Base-by-base conservation (phyloP, 2,888 invertebrate genomes). In the Itoplectis maculator region DNA sequence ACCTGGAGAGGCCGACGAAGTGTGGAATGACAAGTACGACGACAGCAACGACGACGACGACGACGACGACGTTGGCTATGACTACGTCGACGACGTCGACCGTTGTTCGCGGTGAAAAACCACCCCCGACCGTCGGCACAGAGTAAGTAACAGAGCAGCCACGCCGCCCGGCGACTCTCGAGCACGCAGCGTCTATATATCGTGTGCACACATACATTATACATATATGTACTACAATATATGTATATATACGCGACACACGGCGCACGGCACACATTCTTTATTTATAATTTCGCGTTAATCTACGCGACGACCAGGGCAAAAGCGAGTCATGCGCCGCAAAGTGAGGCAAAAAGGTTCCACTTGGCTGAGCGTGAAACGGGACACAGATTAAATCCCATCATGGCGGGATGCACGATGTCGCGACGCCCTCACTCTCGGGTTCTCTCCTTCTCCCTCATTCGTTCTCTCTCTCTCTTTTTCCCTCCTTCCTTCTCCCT, bases 361-460 rank as follows among this genome's bases (percentile, higher is more conserved):
- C 92, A 93, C 94, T 94, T 92, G 92, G 92, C 93, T 91, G 91
- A 94, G 94, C 94, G 93, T 93, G 93, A 94, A 94, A 94, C 93
- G 93, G 93, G 93, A 94, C 94, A 94, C 93, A 94, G 94, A 94
- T 94, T 94, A 94, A 94, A 94, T 94, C 93, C 93, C 92, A 93
- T 93, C 93, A 92, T 92, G 88, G 86, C 84, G 88, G 88, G 90
- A 88, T 87, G 88, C 88, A 89, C 88, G 89, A 88, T 89, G 89
- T 90, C 89, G 89, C 89, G 89, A 85, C 89, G 87, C 88, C 87
- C 87, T 86, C 82, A 79, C 82, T 78, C 79, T 76, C 85, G 83
- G 76, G 84, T 85, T 79, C 83, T 83, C 80, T 68, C 77, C 80
- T 78, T 76, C 77, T 81, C 63, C 63, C 76, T 61, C 65, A 35